Percentiles rank a stretch among this genome's conserved stretches.
These are phyloP conservation scores for Mesocentrotus franciscanus DNA, from an alignment of 53 echinoderm and acorn worm species.

Conservation along the genomic window DNA sequence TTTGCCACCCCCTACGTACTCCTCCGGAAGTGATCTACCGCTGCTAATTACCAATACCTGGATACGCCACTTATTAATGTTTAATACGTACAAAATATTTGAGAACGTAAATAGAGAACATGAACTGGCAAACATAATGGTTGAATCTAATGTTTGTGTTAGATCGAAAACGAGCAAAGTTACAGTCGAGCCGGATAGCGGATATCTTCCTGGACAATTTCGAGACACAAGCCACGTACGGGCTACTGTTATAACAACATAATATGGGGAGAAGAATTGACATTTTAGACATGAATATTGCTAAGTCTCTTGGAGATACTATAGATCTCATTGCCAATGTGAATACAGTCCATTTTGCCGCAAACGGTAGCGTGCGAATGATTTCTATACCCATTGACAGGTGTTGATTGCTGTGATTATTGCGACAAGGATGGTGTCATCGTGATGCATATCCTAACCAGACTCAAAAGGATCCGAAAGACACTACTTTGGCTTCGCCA, in stretches of 20 bases:
- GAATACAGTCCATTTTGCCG: background rate
- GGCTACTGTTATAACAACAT: background rate
- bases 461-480: too few relatives aligned
- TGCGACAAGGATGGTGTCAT: background rate
- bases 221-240: background rate
- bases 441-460: too few relatives aligned
- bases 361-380: background rate
- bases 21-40: too few relatives aligned
- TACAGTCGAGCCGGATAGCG: background rate
- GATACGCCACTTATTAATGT: too few relatives aligned
- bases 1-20: too few relatives aligned
- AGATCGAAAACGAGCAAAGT: background rate
- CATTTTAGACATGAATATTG: background rate
- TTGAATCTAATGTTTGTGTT: background rate
- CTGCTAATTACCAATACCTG: too few relatives aligned
- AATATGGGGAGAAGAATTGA: too few relatives aligned
- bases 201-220: background rate
- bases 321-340: background rate
- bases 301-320: background rate
- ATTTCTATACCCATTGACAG: background rate
- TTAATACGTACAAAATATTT: background rate
- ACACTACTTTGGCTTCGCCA: too few relatives aligned
- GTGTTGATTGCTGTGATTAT: background rate
- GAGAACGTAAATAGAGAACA: background rate
- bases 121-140: background rate